A percentile compares a stretch with the other conserved stretches of the same genome.
Evolutionary conservation across 1,140 invertebrate species (phyloP).

Genomic region (Alviniconcha marisindica): DNA sequence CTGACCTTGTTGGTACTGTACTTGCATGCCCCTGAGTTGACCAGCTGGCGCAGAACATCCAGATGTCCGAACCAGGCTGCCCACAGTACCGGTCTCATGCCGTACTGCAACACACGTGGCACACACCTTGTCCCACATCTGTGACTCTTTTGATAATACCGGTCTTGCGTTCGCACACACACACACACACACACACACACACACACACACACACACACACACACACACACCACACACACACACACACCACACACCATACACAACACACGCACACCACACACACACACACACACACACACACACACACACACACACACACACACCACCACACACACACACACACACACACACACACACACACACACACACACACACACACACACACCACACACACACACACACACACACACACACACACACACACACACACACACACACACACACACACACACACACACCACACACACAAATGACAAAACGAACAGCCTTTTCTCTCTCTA

Average conservation of each 20-base stretch:
- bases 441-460: too few relatives aligned
- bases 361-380: neutral
- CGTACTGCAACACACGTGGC: constrained; percentile 81
- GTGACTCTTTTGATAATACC: too few relatives aligned
- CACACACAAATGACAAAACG: too few relatives aligned
- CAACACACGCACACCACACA: neutral
- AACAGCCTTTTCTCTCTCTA: too few relatives aligned
- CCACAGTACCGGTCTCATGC: constrained; percentile 88
- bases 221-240: constrained; percentile 7
- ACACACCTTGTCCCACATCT: neutral
- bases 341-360: neutral
- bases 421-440: neutral
- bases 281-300: constrained; percentile 10
- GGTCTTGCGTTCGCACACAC: neutral
- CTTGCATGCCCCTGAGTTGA: constrained; percentile 85
- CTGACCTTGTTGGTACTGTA: constrained; percentile 86
- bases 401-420: constrained; percentile 2
- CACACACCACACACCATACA: neutral
- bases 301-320: constrained; percentile 16
- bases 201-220: constrained; percentile 20
- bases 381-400: neutral
- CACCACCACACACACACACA: neutral
- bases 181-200: neutral
- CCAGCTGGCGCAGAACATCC: constrained; percentile 84
- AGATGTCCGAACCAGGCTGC: constrained; percentile 88